Evolutionary conservation across 2,797 vertebrate species (phyloP).

Genomic region (Mico argentatus): DNA sequence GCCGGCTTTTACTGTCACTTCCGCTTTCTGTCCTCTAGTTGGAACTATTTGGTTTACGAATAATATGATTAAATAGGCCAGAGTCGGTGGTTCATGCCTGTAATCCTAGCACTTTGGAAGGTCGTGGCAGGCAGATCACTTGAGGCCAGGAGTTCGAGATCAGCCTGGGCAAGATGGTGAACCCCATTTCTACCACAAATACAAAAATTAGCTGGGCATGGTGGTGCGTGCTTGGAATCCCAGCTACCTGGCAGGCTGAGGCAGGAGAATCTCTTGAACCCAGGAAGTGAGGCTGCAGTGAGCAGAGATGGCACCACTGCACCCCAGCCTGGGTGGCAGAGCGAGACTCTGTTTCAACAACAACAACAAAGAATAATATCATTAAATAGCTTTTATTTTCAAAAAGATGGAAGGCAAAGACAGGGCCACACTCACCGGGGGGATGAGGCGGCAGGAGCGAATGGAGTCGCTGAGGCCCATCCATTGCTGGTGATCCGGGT

Average conservation of each 20-base stretch:
- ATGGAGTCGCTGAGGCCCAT: conserved; percentile 63
- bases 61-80: background rate
- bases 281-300: background rate
- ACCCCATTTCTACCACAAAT: background rate
- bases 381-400: background rate
- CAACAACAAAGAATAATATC: background rate
- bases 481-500: conserved; percentile 62
- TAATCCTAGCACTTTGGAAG: background rate
- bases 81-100: background rate
- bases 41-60: background rate
- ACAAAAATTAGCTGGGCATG: background rate
- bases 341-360: background rate
- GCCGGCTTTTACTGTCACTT: background rate
- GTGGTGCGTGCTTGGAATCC: background rate
- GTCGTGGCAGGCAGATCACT: too few species aligned
- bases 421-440: conserved; percentile 33
- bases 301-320: background rate
- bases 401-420: background rate
- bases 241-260: background rate
- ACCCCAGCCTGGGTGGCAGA: background rate
- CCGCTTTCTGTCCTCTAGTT: background rate
- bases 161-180: background rate
- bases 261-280: background rate
- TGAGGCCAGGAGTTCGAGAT: background rate
- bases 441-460: conserved; percentile 64